Conservation (phyloP, 2,888 invertebrate species). For the Drosophila stalkeri region DNA sequence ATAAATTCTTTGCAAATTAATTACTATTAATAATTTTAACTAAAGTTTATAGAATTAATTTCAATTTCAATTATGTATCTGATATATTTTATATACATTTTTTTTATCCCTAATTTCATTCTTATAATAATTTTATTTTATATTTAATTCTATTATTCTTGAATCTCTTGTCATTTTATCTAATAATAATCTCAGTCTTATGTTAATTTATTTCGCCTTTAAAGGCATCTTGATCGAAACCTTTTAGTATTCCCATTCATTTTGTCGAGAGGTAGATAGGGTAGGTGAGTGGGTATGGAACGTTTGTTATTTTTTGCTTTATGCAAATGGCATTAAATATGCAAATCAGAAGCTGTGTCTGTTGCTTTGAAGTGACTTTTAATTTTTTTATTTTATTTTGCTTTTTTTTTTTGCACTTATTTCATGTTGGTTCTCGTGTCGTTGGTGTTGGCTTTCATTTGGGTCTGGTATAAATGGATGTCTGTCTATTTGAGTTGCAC, state of each 20-base stretch:
- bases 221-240: background rate
- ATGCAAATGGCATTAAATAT: conserved; percentile 75
- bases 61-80: too few relatives aligned
- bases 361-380: conserved; percentile 62
- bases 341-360: conserved; percentile 59
- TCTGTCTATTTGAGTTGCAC: conserved; percentile 23
- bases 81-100: too few relatives aligned
- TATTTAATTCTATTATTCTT: background rate
- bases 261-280: background rate
- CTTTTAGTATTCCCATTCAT: background rate
- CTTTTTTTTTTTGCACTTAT: conserved; percentile 19
- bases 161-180: background rate
- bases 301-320: conserved; percentile 40
- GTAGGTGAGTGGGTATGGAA: background rate
- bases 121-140: background rate
- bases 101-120: too few relatives aligned
- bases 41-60: too few relatives aligned
- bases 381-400: conserved; percentile 55
- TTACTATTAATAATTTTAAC: too few relatives aligned
- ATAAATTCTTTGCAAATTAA: too few relatives aligned
- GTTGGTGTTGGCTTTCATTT: conserved; percentile 28
- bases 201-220: background rate
- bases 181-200: background rate
- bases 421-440: conserved; percentile 20
- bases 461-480: conserved; percentile 26